Evolutionary conservation across 2,113 vertebrate genomes (phyloP), one percentile per base, ranked within the genome.

Genomic region (Stercorarius parasiticus): DNA sequence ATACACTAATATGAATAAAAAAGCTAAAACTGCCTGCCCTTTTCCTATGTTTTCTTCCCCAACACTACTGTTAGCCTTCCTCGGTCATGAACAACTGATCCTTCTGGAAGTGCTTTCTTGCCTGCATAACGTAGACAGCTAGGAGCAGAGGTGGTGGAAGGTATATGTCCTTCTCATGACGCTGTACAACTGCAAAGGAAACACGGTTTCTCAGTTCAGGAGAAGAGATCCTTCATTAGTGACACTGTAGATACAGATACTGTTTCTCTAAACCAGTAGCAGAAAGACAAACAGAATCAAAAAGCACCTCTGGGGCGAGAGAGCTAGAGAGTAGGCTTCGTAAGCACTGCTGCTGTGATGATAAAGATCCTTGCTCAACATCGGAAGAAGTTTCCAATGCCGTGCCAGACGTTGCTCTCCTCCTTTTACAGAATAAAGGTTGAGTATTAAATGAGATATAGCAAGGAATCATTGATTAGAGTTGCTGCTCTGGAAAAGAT

Each of bases 401-500:
- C 2, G 0, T 85, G 71, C 70, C 81, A 26, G 58, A 45, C 52
- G 53, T 55, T 91, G 32, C 8, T 87, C 22, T 77, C 62, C 40
- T 73, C 32, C 61, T 85, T 89, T 85, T 53, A 36, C 29, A 74
- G 70, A 82, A 26, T 66, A 77, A 66, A 86, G 52, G 71, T 36
- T 43, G 38, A 65, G 15, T 80, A 67, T 90, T 90, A 95, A 94
- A 79, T 70, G 50, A 90, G 59, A 32, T 78, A 73, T 3, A 90
- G 42, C 26, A 66, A 86, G 38, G 66, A 72, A 76, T 91, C 66
- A 42, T 83, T 89, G 78, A 86, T 93, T 77, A 88, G 78, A 84
- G 16, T 17, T 45, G 20, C 70, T 88, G 42, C 53, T 83, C 86
- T 95, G 91, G 91, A 94, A 95, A 80, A 91, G 42, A 73, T 89